Base-by-base conservation (phyloP, 2,797 vertebrate species). In the Toxotes lorentzi region DNA sequence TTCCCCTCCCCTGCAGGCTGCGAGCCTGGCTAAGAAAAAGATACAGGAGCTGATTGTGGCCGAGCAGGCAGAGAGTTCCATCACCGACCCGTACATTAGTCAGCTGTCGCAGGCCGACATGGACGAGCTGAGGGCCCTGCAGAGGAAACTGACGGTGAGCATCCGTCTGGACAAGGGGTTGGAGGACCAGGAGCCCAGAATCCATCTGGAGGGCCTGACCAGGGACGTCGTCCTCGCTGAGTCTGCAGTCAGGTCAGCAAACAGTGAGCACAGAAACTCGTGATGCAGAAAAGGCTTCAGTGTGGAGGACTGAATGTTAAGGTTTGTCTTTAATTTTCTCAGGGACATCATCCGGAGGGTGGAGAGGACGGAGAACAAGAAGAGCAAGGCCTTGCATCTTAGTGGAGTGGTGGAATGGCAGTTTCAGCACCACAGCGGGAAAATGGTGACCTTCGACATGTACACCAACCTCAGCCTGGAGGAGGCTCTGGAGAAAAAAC, bases 401-500 rank as follows among this genome's bases (percentile, higher is more conserved):
- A 85, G 71, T 6, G 87, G 87, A 0, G 56, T 79, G 35, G 91
- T 97, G 4, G 87, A 96, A 32, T 99, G 98, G 97, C 92, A 91
- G 47, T 95, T 94, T 14, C 72, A 79, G 1, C 43, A 84, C 0
- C 0, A 0, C 0, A 3, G 0, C 0, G 35, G 0, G 0, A 12
- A 0, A 0, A 58, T 81, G 27, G 2, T 50, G 48, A 0, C 86
- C 54, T 97, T 98, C 53, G 95, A 96, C 78, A 54, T 89, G 14
- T 19, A 88, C 35, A 94, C 87, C 61, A 99, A 95, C 89, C 88
- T 95, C 57, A 62, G 71, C 0, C 92, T 98, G 24, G 97, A 99
- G 78, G 82, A 94, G 38, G 96, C 96, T 32, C 92, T 79, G 68
- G 63, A 10, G 50, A 69, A 6, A 0, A 88, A 85, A 0, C 0